These are phyloP conservation scores for Melolontha melolontha DNA, from an alignment of 2,888 invertebrate species.

Conservation along the genomic window DNA sequence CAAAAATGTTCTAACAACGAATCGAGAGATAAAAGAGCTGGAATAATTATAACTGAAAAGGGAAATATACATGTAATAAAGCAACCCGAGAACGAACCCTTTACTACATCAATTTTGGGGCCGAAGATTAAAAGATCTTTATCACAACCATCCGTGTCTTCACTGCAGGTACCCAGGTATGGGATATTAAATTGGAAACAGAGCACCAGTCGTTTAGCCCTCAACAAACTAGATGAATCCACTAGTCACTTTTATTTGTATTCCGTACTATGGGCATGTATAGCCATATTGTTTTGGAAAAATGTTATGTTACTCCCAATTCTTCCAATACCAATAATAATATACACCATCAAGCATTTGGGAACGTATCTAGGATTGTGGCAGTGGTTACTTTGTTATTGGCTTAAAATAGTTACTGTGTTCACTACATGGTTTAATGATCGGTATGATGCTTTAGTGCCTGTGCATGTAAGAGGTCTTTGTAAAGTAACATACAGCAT, in stretches of 20 bases:
- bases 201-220: slow-evolving; percentile 25
- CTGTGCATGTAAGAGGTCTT: slow-evolving; percentile 83
- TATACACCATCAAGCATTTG: slow-evolving; percentile 73
- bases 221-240: slow-evolving; percentile 56
- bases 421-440: slow-evolving; percentile 73
- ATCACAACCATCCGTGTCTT: slow-evolving; percentile 58
- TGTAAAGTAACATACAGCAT: slow-evolving; percentile 76
- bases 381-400: slow-evolving; percentile 65
- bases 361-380: slow-evolving; percentile 69
- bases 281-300: slow-evolving; percentile 87
- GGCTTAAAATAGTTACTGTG: slow-evolving; percentile 48
- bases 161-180: slow-evolving; percentile 34
- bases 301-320: slow-evolving; percentile 86
- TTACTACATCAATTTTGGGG: slow-evolving; percentile 32
- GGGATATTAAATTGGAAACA: slow-evolving; percentile 41
- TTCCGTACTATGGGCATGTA: slow-evolving; percentile 83
- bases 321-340: slow-evolving; percentile 80
- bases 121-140: slow-evolving; percentile 59
- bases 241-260: slow-evolving; percentile 77
- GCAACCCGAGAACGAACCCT: slow-evolving; percentile 43
- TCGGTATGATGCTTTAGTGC: slow-evolving; percentile 77
- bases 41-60: slow-evolving; percentile 58
- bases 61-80: slow-evolving; percentile 58
- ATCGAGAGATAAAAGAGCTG: slow-evolving; percentile 49
- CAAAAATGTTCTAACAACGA: slow-evolving; percentile 52